Evolutionary conservation across 2,797 vertebrate genomes (phyloP), one percentile per base, ranked within the genome.

Genomic region (Microctenopoma lineatum): DNA sequence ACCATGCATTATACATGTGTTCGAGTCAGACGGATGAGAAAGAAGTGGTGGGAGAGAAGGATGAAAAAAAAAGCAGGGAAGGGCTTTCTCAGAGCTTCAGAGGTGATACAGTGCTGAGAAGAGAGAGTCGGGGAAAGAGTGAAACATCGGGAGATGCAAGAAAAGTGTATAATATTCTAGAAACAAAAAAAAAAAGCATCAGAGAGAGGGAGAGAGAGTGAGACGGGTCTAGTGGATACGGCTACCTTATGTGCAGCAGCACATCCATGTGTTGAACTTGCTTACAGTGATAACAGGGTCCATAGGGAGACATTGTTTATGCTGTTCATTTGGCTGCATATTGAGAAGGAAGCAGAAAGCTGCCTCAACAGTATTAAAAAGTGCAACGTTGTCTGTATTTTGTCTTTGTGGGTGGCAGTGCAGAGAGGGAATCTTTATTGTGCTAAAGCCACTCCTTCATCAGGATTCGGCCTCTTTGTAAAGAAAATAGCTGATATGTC

Each of bases 1-100:
- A 67, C 76, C 82, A 91, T 94, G 87, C 86, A 95, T 94, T 93
- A 94, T 92, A 90, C 87, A 92, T 94, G 90, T 61, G 70, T 70
- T 84, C 74, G 70, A 86, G 79, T 84, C 86, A 88, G 80, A 79
- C 75, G 70, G 81, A 90, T 84, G 77, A 89, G 80, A 80, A 68
- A 59, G 77, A 80, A 76, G 76, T 63, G 73, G 67, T 55, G 67
- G 73, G 66, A 83, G 80, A 81, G 83, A 72, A 52, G 70, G 69
- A 57, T 77, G 63, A 15, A 51, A 25, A 59, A 73, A 72, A 34
- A n/a, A 16, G 32, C 45, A 29, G 41, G 50, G 13, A 69, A 48
- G 55, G 45, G 56, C 14, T 41, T 66, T 38, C 70, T 63, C 64
- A 73, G 68, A 77, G 79, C 62, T 69, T 72, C 52, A 55, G 75